Base-by-base conservation (phyloP, 2,797 vertebrate species). In the Cheirogaleus major region DNA sequence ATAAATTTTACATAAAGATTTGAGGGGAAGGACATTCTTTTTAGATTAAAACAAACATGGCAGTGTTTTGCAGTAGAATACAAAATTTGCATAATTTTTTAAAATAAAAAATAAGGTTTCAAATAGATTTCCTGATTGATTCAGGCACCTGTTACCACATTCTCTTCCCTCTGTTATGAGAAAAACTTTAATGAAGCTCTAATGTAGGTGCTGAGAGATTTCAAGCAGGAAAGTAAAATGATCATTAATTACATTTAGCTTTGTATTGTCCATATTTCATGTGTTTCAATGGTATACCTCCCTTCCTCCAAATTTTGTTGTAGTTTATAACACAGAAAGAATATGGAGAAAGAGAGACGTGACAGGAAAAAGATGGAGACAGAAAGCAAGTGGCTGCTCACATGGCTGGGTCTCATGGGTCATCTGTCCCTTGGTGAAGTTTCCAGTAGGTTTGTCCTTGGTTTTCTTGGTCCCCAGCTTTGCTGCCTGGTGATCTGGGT, bases 41-140 rank as follows among this genome's bases (percentile, higher is more conserved):
- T 86, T 52, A 91, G 7, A 63, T 85, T 70, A 89, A 96, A 96
- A 85, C 55, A 78, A 95, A 73, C 14, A 61, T 72, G 59, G 59
- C n/a, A 63, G 9, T 48, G 63, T 91, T 91, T 61, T 73, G 27
- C 22, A 69, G 25, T 55, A 93, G 69, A 78, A 93, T 73, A 72
- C 12, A 91, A 91, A 93, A 78, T 59, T 70, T 67, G 7, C n/a
- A 41, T 65, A 32, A 43, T n/a, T 87, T 83, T 89, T 81, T 81
- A 30, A 84, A 69, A 50, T 83, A 61, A 80, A 72, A 94, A 35
- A 83, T 50, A 72, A 69, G 13, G 17, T 80, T 81, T 96, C n/a
- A 69, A 43, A 75, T 52, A 65, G 32, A 69, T 43, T 94, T 85
- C 14, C 57, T 63, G 52, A 63, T 88, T 89, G 22, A 67, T 72